Base-by-base conservation (phyloP, 2,888 invertebrate species). In the Hydropsyche betteni region DNA sequence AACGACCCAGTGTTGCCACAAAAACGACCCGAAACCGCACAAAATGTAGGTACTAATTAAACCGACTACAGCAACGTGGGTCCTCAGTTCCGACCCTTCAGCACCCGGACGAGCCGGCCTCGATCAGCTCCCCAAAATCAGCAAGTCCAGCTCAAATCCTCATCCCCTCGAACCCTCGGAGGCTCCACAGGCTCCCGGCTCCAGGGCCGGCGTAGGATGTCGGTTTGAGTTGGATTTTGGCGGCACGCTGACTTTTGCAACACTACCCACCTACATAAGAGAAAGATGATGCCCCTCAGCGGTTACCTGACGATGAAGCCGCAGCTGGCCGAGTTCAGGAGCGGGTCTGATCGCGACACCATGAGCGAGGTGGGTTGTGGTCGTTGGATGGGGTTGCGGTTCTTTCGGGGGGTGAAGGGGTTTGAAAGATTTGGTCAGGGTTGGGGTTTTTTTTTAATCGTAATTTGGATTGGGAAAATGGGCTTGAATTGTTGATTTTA, bases 281-380 rank as follows among this genome's bases (percentile, higher is more conserved):
- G n/a, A 34, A 70, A n/a, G 50, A 69, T 52, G 16, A 81, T 81
- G 81, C 78, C 81, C 38, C 79, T 79, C 5, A 69, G 75, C 44
- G 80, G 80, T 73, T 81, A 80, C 76, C 79, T 81, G 76, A 80
- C 78, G 68, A 84, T 86, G 75, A 88, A 88, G 84, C 85, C 86
- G 38, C 87, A 87, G 83, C 82, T 88, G 83, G 83, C 86, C 72
- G 87, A 87, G 81, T 86, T 88, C 78, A 86, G 86, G 83, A 83
- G 82, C 78, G 85, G 83, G 83, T 84, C 86, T 58, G 87, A 88
- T 81, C 86, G 84, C 81, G 87, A 87, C 81, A 86, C 86, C 34
- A 75, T 86, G 80, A 88, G 88, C 80, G 88, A 88, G 86, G 88
- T 88, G 81, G 44, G 69, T 14, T 33, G 5, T 34, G 6, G 7